Evolutionary conservation across 2,113 vertebrate genomes (phyloP), one percentile per base, ranked within the genome.

Genomic region (Erythrolamprus reginae): DNA sequence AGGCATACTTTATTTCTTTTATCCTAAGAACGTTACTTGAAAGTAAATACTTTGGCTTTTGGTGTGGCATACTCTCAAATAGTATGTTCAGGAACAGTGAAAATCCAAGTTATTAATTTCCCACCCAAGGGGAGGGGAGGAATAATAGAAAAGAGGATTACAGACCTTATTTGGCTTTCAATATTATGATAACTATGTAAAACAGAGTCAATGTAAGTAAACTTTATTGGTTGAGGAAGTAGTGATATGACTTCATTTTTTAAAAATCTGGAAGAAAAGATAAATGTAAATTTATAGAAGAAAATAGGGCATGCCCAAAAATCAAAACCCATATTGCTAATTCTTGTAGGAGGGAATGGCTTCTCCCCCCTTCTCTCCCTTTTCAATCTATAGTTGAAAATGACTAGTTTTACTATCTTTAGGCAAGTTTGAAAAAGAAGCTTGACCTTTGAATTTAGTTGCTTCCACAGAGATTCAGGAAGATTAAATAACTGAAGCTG

Each of bases 401-500:
- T 93, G 94, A 94, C 93, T 86, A 92, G 88, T 93, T 95, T 96
- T 93, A 94, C 95, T 96, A 94, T 96, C 95, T 96, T 95, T 93
- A 93, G 92, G 0, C 94, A 95, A 92, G 91, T 95, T 94, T 96
- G 94, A 96, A 96, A 97, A 94, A 96, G 93, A 95, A 96, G 96
- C 96, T 96, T 95, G 95, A 95, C 95, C 95, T 96, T 96, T 96
- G 96, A 94, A 95, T 94, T 97, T 93, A 93, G 93, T 95, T 95
- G 95, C 95, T 96, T 96, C 94, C 93, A 96, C 93, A 83, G 90
- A 89, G 93, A 95, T 96, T 93, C 90, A 82, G 94, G 94, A 90
- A 93, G 96, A 96, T 96, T 96, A 94, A 97, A 95, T 96, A 95
- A 96, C 94, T 94, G 7, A 94, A 95, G 96, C 94, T 95, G 95